Evolutionary conservation across 2,888 invertebrate genomes (phyloP).

Genomic region (Hermodice carunculata): DNA sequence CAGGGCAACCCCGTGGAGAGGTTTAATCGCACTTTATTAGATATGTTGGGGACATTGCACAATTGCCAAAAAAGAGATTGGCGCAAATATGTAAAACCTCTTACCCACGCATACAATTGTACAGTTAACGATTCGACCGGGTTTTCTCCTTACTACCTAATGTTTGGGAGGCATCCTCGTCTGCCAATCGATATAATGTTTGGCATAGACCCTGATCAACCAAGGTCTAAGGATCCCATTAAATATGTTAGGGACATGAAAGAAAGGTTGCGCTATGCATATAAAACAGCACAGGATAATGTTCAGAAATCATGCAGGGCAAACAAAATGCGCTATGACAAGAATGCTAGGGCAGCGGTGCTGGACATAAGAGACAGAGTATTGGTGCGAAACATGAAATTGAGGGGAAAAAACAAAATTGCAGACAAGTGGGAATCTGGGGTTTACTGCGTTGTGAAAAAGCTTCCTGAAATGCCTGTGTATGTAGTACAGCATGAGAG

Average conservation of each 20-base stretch:
- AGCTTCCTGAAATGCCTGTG: too few relatives aligned
- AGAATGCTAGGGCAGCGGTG: slow-evolving; percentile 18
- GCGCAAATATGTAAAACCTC: slow-evolving; percentile 16
- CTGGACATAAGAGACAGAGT: slow-evolving; percentile 23
- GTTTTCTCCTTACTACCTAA: slow-evolving; percentile 21
- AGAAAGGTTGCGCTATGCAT: too few relatives aligned
- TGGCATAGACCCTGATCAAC: background rate
- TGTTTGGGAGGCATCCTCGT: slow-evolving; percentile 30
- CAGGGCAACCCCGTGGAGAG: slow-evolving; percentile 40
- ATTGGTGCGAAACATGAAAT: slow-evolving; percentile 15
- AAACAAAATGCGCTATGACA: too few relatives aligned
- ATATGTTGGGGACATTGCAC: slow-evolving; percentile 31
- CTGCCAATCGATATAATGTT: slow-evolving; percentile 17
- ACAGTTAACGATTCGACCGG: slow-evolving; percentile 26
- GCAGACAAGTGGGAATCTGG: slow-evolving; percentile 26
- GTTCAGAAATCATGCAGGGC: too few relatives aligned
- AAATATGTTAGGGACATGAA: too few relatives aligned
- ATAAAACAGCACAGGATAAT: too few relatives aligned
- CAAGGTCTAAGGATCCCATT: background rate
- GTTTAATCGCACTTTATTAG: slow-evolving; percentile 29
- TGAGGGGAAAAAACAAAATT: slow-evolving; percentile 28
- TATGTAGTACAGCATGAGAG: too few relatives aligned
- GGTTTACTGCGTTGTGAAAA: too few relatives aligned
- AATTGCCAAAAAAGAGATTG: slow-evolving; percentile 25
- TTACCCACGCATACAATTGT: slow-evolving; percentile 31